Evolutionary conservation across 2,797 vertebrate species (phyloP).

Genomic region (Mus spretus): DNA sequence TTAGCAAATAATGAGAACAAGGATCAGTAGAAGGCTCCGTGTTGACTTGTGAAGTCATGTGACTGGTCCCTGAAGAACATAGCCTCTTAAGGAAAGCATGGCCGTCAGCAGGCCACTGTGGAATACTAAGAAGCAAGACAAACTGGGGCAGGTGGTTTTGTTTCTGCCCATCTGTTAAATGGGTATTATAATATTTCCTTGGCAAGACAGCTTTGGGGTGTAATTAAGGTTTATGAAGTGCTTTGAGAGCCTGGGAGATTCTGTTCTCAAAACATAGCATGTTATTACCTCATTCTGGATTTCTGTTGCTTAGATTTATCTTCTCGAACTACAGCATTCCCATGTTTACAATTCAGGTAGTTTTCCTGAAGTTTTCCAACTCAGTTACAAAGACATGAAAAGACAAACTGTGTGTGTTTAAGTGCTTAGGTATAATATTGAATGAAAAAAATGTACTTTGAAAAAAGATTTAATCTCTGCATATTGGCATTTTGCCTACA

Average conservation of each 20-base stretch:
- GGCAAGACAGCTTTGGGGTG: conserved; percentile 50
- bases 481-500: neutral
- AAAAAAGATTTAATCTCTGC: neutral
- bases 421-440: neutral
- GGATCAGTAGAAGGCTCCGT: conserved; percentile 19
- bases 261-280: conserved; percentile 55
- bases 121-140: neutral
- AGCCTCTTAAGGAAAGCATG: neutral
- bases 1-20: conserved; percentile 7
- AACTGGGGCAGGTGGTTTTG: conserved; percentile 12
- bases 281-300: conserved; percentile 58
- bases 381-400: neutral
- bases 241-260: conserved; percentile 37
- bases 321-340: neutral
- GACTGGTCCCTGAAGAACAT: neutral
- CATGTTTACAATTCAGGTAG: neutral
- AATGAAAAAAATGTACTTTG: neutral
- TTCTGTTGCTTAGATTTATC: conserved; percentile 36
- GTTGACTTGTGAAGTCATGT: conserved; percentile 60
- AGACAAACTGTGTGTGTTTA: neutral
- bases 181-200: conserved; percentile 51
- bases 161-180: conserved; percentile 61
- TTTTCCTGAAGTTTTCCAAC: neutral
- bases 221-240: conserved; percentile 75
- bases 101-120: neutral